Conservation (phyloP, 2,113 vertebrate genomes). For the Bufo gargarizans region DNA sequence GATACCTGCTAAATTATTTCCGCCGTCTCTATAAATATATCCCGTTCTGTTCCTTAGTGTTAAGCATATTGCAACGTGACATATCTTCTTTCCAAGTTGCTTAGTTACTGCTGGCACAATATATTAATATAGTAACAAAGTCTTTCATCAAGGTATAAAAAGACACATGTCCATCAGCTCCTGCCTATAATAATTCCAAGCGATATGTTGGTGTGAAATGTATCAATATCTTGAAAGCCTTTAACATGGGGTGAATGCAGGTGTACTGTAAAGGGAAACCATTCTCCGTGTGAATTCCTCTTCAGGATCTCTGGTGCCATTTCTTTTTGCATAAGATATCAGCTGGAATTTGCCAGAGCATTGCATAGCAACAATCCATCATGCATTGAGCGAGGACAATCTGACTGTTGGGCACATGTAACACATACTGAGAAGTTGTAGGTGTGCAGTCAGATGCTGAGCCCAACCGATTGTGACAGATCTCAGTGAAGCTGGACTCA, state of each 20-base stretch:
- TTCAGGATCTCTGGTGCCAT: too few species aligned
- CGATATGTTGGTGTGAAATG: background rate
- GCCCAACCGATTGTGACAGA: too few species aligned
- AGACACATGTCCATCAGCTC: conserved; percentile 19
- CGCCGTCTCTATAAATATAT: conserved; percentile 26
- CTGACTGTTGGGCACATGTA: too few species aligned
- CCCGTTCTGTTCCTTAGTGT: conserved; percentile 19
- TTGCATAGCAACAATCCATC: too few species aligned
- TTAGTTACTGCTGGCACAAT: conserved; percentile 35
- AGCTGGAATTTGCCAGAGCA: too few species aligned
- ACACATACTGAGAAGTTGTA: too few species aligned
- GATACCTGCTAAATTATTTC: conserved; percentile 21
- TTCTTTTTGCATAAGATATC: too few species aligned
- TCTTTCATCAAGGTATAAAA: background rate
- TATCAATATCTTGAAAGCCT: background rate
- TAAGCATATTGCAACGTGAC: conserved; percentile 28
- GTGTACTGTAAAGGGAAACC: background rate
- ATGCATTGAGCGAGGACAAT: too few species aligned
- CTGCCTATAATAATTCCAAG: background rate
- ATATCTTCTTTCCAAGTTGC: conserved; percentile 47
- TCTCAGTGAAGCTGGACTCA: too few species aligned
- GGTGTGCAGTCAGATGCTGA: too few species aligned
- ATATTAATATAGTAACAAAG: conserved; percentile 34
- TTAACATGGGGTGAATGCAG: background rate
- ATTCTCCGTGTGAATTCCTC: too few species aligned